phyloP scores from a whole-genome alignment of 2,113 vertebrate genomes.

The Dipodomys merriami region DNA sequence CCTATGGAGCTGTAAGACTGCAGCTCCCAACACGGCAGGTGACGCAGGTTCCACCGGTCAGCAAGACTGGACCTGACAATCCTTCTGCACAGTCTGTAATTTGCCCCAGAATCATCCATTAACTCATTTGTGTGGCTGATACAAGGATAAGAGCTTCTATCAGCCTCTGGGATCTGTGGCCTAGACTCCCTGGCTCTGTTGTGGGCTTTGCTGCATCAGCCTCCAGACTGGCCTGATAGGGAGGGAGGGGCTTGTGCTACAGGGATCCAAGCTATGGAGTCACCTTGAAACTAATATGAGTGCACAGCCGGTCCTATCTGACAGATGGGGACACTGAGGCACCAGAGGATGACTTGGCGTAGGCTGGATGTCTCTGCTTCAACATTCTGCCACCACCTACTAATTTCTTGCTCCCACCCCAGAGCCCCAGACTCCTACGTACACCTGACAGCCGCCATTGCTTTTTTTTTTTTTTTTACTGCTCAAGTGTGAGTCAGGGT shows the following conservation, averaged over 20 bases:
- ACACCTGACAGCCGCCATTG: conserved; percentile 57
- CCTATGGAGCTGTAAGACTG: background rate
- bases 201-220: conserved; percentile 62
- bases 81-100: conserved; percentile 70
- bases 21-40: conserved; percentile 14
- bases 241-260: background rate
- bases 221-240: conserved; percentile 22
- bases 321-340: conserved; percentile 3
- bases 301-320: background rate
- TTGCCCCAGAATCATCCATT: conserved; percentile 70
- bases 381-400: background rate
- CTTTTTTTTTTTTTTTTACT: background rate
- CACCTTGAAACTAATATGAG: background rate
- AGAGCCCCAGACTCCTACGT: background rate
- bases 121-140: conserved; percentile 59
- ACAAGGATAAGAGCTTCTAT: conserved; percentile 72
- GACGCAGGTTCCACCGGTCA: conserved; percentile 39
- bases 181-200: conserved; percentile 73
- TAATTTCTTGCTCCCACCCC: background rate
- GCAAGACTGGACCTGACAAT: conserved; percentile 57
- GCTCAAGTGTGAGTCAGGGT: background rate
- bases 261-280: background rate
- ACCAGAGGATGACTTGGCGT: background rate
- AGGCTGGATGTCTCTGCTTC: background rate
- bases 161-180: conserved; percentile 68